Conservation (phyloP, 2,113 vertebrate genomes). For the Rutilus rutilus region DNA sequence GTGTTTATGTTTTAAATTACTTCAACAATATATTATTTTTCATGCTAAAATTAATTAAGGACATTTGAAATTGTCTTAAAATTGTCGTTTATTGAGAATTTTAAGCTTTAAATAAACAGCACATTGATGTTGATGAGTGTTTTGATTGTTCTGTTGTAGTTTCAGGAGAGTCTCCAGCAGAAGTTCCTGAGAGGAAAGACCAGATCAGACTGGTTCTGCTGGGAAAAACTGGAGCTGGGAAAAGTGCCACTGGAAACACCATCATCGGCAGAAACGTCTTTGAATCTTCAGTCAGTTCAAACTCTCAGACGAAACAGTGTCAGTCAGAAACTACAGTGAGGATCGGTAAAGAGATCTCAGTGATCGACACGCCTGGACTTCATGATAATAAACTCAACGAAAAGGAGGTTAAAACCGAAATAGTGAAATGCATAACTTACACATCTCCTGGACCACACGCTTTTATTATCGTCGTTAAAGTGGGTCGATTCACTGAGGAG, state of each 20-base stretch:
- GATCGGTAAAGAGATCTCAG: neutral
- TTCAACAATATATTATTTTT: no score
- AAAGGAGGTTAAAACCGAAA: neutral
- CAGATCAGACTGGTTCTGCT: no score
- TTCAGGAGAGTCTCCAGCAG: no score
- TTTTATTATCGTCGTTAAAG: constrained; percentile 46
- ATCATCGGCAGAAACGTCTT: neutral
- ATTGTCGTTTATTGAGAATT: no score
- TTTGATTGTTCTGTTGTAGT: no score
- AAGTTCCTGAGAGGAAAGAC: no score
- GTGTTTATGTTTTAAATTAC: no score
- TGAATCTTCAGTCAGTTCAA: neutral
- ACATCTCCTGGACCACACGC: constrained; percentile 44
- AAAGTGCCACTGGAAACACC: neutral
- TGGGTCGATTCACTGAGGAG: constrained; percentile 43
- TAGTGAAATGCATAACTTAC: neutral
- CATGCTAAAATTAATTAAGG: no score
- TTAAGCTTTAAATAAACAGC: no score
- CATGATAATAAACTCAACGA: neutral
- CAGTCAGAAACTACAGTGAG: neutral
- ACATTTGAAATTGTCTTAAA: no score
- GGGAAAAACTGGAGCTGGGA: neutral
- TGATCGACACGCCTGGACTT: no score
- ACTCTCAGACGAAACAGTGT: neutral
- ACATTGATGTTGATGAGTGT: no score